Evolutionary conservation across 2,888 invertebrate species (phyloP).

Genomic region (Diploptera punctata): DNA sequence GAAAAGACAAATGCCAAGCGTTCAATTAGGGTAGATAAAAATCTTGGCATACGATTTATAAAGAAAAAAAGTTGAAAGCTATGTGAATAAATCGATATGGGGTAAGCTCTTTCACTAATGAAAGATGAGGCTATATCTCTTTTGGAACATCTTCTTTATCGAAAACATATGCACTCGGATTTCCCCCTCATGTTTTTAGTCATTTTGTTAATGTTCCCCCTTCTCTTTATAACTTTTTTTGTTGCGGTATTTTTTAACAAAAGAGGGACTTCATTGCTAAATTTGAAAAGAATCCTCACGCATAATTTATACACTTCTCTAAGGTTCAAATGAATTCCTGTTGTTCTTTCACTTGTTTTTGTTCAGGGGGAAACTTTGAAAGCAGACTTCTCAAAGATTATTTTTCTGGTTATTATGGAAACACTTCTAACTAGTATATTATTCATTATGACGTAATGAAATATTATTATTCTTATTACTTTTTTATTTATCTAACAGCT

Average conservation of each 20-base stretch:
- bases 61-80: neutral
- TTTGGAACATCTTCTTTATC: neutral
- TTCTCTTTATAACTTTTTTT: neutral
- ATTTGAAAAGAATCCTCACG: too few species aligned
- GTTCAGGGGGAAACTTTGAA: too few species aligned
- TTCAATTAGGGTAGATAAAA: neutral
- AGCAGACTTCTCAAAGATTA: too few species aligned
- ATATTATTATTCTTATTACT: too few species aligned
- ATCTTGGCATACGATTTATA: conserved; percentile 3
- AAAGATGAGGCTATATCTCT: neutral
- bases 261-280: neutral
- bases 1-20: neutral
- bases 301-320: too few species aligned
- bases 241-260: neutral
- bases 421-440: too few species aligned
- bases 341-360: too few species aligned
- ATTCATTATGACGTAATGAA: too few species aligned
- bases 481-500: too few species aligned
- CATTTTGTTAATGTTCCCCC: neutral
- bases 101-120: neutral
- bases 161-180: neutral
- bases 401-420: too few species aligned
- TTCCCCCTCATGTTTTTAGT: neutral
- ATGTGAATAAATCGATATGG: neutral
- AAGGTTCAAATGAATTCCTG: too few species aligned